Evolutionary conservation across 2,113 vertebrate species (phyloP).

Genomic region (Cygnus atratus): DNA sequence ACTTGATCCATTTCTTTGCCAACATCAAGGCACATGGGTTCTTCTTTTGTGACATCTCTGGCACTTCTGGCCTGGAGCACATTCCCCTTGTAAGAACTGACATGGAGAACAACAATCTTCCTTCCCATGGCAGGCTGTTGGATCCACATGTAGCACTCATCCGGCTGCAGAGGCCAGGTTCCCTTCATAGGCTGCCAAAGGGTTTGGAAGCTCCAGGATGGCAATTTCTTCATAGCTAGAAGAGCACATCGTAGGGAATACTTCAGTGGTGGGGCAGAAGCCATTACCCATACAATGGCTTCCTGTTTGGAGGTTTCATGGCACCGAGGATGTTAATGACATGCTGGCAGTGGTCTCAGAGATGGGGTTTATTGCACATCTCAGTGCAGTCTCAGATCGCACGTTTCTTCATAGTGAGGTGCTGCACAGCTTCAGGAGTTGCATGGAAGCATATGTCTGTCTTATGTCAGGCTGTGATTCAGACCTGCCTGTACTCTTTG

Average conservation of each 20-base stretch:
- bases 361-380: fast-evolving
- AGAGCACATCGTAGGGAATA: not conserved
- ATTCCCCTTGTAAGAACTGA: not conserved
- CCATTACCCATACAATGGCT: not conserved
- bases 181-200: not conserved
- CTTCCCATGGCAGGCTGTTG: not conserved
- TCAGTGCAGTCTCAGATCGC: not conserved
- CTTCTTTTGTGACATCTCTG: not conserved
- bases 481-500: not conserved
- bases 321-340: not conserved
- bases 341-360: not conserved
- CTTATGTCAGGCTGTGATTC: not conserved
- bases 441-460: not conserved
- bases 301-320: not conserved
- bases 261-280: not conserved
- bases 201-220: not conserved
- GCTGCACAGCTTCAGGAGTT: not conserved
- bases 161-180: not conserved
- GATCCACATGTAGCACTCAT: not conserved
- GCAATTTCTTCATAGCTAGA: not conserved
- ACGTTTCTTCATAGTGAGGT: not conserved
- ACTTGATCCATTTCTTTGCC: not conserved
- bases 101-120: not conserved
- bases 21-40: not conserved
- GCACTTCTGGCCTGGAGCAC: not conserved